Conservation (phyloP, 2,113 vertebrate species). For the Gadus chalcogrammus region DNA sequence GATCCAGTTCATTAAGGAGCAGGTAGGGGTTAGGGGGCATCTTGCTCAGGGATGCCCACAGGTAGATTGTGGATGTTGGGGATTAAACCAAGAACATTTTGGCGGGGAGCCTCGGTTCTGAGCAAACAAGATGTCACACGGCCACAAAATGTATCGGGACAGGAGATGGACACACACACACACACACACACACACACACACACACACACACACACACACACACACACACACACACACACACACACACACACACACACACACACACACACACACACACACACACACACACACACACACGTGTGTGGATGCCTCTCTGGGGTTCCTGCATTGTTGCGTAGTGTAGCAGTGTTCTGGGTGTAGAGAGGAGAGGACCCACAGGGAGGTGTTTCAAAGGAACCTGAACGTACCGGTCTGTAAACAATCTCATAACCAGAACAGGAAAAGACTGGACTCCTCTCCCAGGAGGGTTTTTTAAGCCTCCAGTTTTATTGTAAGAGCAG, state of each 20-base stretch:
- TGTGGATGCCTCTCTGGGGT: constrained; percentile 21
- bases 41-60: too few species aligned
- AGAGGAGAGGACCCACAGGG: neutral
- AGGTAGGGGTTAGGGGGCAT: too few species aligned
- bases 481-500: too few species aligned
- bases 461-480: too few species aligned
- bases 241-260: neutral
- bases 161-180: neutral
- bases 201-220: constrained; percentile 1
- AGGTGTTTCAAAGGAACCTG: neutral
- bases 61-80: too few species aligned
- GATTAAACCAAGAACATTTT: too few species aligned
- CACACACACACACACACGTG: neutral
- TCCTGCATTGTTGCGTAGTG: constrained; percentile 16
- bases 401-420: neutral
- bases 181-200: neutral
- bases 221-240: constrained; percentile 5
- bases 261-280: neutral
- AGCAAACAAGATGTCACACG: too few species aligned
- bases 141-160: too few species aligned
- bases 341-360: constrained; percentile 5
- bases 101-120: too few species aligned
- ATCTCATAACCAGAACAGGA: neutral
- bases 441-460: too few species aligned
- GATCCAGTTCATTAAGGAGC: too few species aligned